Evolutionary conservation across 2,888 invertebrate genomes (phyloP), one percentile per base, ranked within the genome.

Genomic region (Epirrhoe alternata): DNA sequence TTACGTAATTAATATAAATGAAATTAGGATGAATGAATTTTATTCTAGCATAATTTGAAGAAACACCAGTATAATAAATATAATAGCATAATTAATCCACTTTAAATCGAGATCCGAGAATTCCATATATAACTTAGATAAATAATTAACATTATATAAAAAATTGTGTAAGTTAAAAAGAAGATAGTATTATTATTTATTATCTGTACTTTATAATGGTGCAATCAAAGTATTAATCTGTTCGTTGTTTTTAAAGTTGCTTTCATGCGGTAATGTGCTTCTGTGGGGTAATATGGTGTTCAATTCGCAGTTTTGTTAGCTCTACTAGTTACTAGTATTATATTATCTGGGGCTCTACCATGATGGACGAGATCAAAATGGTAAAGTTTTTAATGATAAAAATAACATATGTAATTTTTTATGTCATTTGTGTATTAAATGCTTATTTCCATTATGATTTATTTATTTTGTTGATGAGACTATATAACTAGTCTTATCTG

Each of bases 1-100:
- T 94, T 94, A 94, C 90, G 90, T 93, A 93, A 88, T 86, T 89
- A 91, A 87, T 92, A 92, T 89, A 82, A 90, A 92, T 91, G 89
- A 90, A 89, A 88, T 88, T 93, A 93, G 93, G 86, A 85, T 85
- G 89, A 81, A 90, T 87, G 91, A 92, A 89, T 88, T 90, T 91
- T 93, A 93, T 89, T 90, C 85, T 93, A 93, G 93, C 89, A 90
- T 93, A 92, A 93, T 92, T 92, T 86, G 88, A 92, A 83, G 87
- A 88, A 90, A 93, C 93, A 93, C 92, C 93, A 93, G 87, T 86
- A 86, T 80, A 85, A 83, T 70, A 59, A 72, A 83, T 85, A 88
- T 89, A 87, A 89, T 92, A 92, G 88, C 78, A 82, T 88, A 88
- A 87, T 89, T 77, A 83, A 86, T 86, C 81, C 83, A 88, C 86